These are phyloP conservation scores for Cossypha dichroa DNA, from an alignment of 2,797 vertebrate genomes.

Conservation along the genomic window DNA sequence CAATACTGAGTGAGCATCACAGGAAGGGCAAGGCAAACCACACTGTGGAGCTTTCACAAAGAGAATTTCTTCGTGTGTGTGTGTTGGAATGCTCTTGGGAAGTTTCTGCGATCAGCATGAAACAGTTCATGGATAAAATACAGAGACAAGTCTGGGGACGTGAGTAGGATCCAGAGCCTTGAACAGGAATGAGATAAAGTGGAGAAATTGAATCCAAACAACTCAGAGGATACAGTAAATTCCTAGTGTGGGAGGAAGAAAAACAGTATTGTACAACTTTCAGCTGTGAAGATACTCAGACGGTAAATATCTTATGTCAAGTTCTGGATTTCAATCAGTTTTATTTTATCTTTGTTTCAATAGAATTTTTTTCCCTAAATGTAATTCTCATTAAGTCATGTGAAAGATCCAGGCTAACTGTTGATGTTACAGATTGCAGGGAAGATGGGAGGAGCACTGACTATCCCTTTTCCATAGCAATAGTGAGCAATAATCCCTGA, in stretches of 20 bases:
- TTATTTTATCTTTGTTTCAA: background rate
- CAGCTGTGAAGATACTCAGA: conserved; percentile 44
- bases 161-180: background rate
- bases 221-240: background rate
- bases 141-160: background rate
- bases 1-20: background rate
- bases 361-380: background rate
- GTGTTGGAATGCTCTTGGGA: background rate
- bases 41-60: background rate
- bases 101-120: background rate
- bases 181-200: conserved; percentile 33
- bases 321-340: background rate
- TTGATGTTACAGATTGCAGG: background rate
- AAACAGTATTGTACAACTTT: conserved; percentile 27
- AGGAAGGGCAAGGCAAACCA: background rate
- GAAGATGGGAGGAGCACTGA: background rate
- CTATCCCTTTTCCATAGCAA: background rate
- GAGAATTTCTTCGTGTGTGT: background rate
- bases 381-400: background rate
- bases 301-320: background rate
- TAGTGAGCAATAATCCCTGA: background rate
- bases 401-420: conserved; percentile 9
- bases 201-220: background rate
- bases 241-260: conserved; percentile 44
- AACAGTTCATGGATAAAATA: background rate